A percentile compares a stretch with the other conserved stretches of the same genome.
These are phyloP conservation scores for Chrysocyon brachyurus DNA, from an alignment of 2,797 vertebrate genomes.

Conservation along the genomic window DNA sequence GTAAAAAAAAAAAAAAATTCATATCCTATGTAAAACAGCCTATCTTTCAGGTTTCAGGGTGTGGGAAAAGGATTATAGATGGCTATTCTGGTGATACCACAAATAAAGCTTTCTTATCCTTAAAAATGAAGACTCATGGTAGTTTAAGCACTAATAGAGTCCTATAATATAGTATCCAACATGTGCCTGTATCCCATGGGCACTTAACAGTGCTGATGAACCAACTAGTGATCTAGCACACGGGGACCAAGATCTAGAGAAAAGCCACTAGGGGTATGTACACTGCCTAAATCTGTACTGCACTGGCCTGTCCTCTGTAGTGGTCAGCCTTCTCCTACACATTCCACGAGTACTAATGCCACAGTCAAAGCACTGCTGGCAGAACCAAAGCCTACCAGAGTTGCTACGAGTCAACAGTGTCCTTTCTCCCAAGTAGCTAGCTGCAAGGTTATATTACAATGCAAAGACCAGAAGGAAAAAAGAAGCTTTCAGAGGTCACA, in stretches of 20 bases:
- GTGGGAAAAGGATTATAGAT: not conserved
- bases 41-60: not conserved
- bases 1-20: not conserved
- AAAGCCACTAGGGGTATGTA: accelerated
- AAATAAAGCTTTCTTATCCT: not conserved
- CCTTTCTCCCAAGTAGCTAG: not conserved
- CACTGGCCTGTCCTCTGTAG: not conserved
- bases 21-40: not conserved
- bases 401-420: not conserved
- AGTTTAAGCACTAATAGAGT: not conserved
- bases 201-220: not conserved
- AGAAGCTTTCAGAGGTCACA: not conserved
- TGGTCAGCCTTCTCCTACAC: not conserved
- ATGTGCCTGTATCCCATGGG: not conserved
- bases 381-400: not conserved
- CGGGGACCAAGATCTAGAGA: not conserved
- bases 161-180: not conserved
- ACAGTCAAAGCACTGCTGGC: not conserved
- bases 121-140: not conserved
- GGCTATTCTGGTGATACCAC: not conserved
- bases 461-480: not conserved
- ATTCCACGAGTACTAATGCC: not conserved
- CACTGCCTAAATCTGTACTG: accelerated
- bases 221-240: not conserved
- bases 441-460: not conserved